Conservation (phyloP, 2,888 invertebrate species). For the Clusia tigrina region DNA sequence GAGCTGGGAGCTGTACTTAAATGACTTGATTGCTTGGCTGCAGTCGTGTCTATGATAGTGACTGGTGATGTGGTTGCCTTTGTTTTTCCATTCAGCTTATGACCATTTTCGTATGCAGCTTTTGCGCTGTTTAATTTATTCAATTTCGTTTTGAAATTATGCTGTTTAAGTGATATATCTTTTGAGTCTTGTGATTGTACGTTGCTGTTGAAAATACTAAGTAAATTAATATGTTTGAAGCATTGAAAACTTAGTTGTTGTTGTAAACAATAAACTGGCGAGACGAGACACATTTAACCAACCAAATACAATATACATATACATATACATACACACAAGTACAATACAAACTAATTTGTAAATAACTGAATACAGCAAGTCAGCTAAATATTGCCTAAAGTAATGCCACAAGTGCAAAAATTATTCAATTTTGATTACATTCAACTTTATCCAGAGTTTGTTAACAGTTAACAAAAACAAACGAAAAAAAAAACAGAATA, state of each 20-base stretch:
- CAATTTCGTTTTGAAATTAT: slow-evolving; percentile 2
- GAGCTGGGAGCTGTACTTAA: slow-evolving; percentile 24
- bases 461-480: slow-evolving; percentile 9
- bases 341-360: background rate
- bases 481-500: slow-evolving; percentile 15
- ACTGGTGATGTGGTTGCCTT: slow-evolving; percentile 26
- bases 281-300: slow-evolving; percentile 28
- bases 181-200: slow-evolving; percentile 1
- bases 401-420: background rate
- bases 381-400: background rate
- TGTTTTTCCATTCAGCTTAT: slow-evolving; percentile 17
- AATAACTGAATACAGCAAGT: background rate
- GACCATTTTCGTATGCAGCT: slow-evolving; percentile 5
- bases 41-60: slow-evolving; percentile 35
- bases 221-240: background rate
- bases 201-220: slow-evolving; percentile 25
- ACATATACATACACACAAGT: no score
- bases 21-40: slow-evolving; percentile 4
- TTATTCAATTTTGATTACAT: background rate
- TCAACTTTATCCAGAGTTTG: no score
- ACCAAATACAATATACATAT: background rate
- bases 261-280: slow-evolving; percentile 21
- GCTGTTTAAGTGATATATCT: background rate
- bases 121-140: slow-evolving; percentile 4
- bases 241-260: background rate